Base-by-base conservation (phyloP, 2,113 vertebrate genomes). In the Epinephelus cyanopodus region DNA sequence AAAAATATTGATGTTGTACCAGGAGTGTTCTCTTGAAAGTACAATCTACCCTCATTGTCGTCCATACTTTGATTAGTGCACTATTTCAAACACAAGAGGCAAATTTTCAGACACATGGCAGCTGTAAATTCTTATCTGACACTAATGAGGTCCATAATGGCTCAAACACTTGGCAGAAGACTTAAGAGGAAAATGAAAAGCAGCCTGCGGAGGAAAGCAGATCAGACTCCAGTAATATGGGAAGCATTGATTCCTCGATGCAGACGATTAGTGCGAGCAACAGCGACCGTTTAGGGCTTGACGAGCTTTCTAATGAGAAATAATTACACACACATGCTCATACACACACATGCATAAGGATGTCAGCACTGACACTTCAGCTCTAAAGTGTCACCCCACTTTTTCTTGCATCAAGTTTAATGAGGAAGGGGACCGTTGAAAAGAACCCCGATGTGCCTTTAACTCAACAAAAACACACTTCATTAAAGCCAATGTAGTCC, bases 91-190 rank as follows among this genome's bases (percentile, higher is more conserved):
- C 25, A 71, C 15, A 60, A 23, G 39, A 48, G 13, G 76, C 15
- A 74, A 7, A 47, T 80, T 79, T 74, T 14, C 62, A 64, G 33
- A 52, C 19, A 29, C n/a, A 84, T 70, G 18, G 11, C 74, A 65
- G 52, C 60, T 68, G 70, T 52, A 52, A 76, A 88, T 77, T 82
- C 14, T 65, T 48, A 74, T 69, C 29, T 62, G 81, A 83, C 66
- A 53, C 60, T 86, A 85, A 86, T 74, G 56, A 83, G 77, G 73
- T 70, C 68, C 56, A 47, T 83, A 83, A 80, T 76, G 63, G 71
- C 21, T 81, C 25, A 52, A 70, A 81, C 45, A 72, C 39, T 84
- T 86, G 56, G 61, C 25, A 82, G 74, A 82, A 53, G 77, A 67
- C 27, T 42, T 13, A 4, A 79, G 56, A 86, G 63, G 37, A 64